Evolutionary conservation across 2,797 vertebrate species (phyloP).

Genomic region (Oryzias sinensis): DNA sequence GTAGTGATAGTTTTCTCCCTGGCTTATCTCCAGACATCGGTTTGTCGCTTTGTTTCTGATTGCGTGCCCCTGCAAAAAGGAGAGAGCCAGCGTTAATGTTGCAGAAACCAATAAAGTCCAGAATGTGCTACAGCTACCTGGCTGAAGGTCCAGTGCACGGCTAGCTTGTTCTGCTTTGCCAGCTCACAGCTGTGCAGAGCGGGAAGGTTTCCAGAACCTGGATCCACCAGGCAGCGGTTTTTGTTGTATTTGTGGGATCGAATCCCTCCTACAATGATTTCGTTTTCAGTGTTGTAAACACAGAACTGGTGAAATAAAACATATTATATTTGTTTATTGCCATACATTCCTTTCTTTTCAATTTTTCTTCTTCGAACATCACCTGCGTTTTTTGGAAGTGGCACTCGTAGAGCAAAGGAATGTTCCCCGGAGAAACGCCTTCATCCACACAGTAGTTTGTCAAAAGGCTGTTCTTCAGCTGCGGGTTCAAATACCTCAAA

Average conservation of each 20-base stretch:
- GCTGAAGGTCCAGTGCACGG: conserved; percentile 58
- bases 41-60: conserved; percentile 56
- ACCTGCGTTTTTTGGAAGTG: conserved; percentile 48
- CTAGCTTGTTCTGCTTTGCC: conserved; percentile 22
- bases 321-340: fast-evolving
- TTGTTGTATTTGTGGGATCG: conserved; percentile 49
- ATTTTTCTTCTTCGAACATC: background rate
- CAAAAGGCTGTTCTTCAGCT: conserved; percentile 41
- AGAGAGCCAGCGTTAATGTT: background rate
- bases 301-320: conserved; percentile 32
- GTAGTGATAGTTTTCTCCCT: conserved; percentile 9
- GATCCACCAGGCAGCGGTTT: conserved; percentile 52
- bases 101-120: no score
- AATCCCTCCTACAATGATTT: conserved; percentile 49
- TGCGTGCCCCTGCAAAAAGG: conserved; percentile 36
- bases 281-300: conserved; percentile 38
- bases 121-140: conserved; percentile 34
- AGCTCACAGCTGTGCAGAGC: conserved; percentile 35
- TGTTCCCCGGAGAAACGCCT: conserved; percentile 41
- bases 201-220: conserved; percentile 35
- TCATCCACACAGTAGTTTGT: conserved; percentile 40
- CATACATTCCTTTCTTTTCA: background rate
- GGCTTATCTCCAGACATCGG: conserved; percentile 52
- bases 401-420: conserved; percentile 43
- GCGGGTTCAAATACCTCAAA: background rate